Evolutionary conservation across 2,797 vertebrate genomes (phyloP).

Genomic region (Pagetopsis macropterus): DNA sequence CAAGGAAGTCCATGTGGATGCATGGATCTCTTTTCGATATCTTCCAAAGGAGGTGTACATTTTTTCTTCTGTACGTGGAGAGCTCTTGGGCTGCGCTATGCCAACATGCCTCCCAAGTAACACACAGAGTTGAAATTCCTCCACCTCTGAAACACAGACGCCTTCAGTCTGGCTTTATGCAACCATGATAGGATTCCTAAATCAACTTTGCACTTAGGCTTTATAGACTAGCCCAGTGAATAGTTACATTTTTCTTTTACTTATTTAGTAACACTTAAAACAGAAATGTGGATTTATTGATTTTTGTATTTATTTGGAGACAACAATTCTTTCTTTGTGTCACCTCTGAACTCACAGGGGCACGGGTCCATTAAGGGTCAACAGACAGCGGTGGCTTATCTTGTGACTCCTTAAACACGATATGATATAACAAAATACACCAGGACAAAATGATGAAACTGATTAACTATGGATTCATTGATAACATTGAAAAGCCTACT

Average conservation of each 20-base stretch:
- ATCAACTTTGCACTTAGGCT: slow-evolving; percentile 1
- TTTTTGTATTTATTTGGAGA: not conserved
- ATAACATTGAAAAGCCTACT: not conserved
- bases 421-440: not conserved
- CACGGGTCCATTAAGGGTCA: not conserved
- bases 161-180: slow-evolving; percentile 24
- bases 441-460: not conserved
- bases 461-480: not conserved
- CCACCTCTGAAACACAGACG: slow-evolving; percentile 37
- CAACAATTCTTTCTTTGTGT: not conserved
- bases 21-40: no score
- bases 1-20: no score
- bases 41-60: no score
- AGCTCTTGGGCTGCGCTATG: slow-evolving; percentile 17
- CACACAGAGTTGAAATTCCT: slow-evolving; percentile 72
- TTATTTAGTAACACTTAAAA: not conserved
- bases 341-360: not conserved
- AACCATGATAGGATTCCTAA: slow-evolving; percentile 22
- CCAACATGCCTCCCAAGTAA: slow-evolving; percentile 64
- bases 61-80: not conserved
- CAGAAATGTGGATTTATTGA: not conserved
- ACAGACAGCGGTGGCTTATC: not conserved
- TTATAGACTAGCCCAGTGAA: not conserved
- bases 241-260: not conserved
- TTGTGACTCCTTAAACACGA: not conserved